Evolutionary conservation across 1,140 invertebrate genomes (phyloP).

Genomic region (Mylabris phalerata): DNA sequence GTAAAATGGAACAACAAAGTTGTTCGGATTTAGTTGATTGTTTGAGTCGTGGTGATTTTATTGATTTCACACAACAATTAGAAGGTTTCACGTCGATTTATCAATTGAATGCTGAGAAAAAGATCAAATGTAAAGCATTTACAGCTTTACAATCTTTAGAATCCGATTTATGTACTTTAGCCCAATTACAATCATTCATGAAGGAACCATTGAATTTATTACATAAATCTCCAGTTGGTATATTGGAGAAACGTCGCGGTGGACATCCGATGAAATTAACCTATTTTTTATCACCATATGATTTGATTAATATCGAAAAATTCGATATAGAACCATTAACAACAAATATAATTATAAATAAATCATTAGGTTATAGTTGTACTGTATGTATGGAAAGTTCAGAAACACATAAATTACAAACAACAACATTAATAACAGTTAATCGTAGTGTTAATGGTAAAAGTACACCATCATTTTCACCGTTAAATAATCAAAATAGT

Average conservation of each 20-base stretch:
- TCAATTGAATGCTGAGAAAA: conserved; percentile 89
- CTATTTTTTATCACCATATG: conserved; percentile 93
- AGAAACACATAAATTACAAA: conserved; percentile 79
- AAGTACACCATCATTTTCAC: conserved; percentile 71
- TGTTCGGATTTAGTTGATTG: conserved; percentile 81
- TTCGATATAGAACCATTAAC: conserved; percentile 68
- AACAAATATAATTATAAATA: conserved; percentile 61
- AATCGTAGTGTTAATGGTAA: conserved; percentile 66
- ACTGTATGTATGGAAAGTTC: conserved; percentile 89
- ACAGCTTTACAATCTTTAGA: conserved; percentile 87
- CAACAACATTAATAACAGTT: conserved; percentile 69
- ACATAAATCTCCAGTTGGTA: conserved; percentile 84
- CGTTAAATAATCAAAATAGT: conserved; percentile 75
- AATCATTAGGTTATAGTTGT: conserved; percentile 75
- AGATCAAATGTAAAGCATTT: conserved; percentile 89
- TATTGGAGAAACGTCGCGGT: conserved; percentile 67
- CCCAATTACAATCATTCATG: conserved; percentile 66
- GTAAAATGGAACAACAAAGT: conserved; percentile 62
- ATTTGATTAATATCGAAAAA: conserved; percentile 71
- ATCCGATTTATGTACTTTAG: conserved; percentile 78
- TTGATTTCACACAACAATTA: conserved; percentile 87
- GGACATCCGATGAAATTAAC: conserved; percentile 88
- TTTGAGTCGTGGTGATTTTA: conserved; percentile 75
- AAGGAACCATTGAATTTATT: conserved; percentile 83
- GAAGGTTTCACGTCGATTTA: conserved; percentile 87